A percentile compares a stretch with the other conserved stretches of the same genome.
These are phyloP conservation scores for Fabriciana adippe DNA, from an alignment of 2,888 invertebrate genomes.

Conservation along the genomic window DNA sequence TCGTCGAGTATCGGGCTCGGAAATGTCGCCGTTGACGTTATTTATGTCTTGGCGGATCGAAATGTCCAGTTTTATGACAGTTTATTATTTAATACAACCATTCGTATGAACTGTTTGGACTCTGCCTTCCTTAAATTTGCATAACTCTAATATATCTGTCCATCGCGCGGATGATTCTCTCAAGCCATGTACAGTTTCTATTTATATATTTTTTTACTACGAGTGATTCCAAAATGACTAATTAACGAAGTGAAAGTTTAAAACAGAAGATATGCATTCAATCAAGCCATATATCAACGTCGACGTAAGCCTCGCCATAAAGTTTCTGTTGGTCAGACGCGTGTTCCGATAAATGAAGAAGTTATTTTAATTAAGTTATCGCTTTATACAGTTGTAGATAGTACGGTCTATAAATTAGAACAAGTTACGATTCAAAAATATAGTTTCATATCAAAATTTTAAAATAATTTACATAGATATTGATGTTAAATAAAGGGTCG, in stretches of 20 bases:
- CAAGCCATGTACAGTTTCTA: too few relatives aligned
- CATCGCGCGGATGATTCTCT: too few relatives aligned
- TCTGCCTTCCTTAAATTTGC: neutral
- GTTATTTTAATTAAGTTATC: conserved; percentile 65
- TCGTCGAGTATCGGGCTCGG: conserved; percentile 65
- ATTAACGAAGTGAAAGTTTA: conserved; percentile 45
- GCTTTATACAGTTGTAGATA: conserved; percentile 9
- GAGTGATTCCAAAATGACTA: conserved; percentile 30
- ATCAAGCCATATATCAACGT: conserved; percentile 36
- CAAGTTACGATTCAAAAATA: neutral
- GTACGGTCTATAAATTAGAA: neutral
- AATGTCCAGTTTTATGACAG: conserved; percentile 55
- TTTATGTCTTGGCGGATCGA: conserved; percentile 58
- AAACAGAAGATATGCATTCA: conserved; percentile 40
- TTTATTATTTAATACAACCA: conserved; percentile 27
- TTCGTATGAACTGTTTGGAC: neutral
- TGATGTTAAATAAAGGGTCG: too few relatives aligned
- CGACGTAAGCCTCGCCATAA: conserved; percentile 52
- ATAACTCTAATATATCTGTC: neutral
- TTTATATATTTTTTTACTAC: neutral
- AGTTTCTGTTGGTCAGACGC: conserved; percentile 42
- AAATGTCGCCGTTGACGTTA: conserved; percentile 62
- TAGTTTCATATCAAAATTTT: neutral
- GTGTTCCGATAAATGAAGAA: conserved; percentile 53
- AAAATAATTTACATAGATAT: too few relatives aligned